These are phyloP conservation scores for Rhyacophila evoluta DNA, from an alignment of 2,888 invertebrate genomes.

Conservation along the genomic window DNA sequence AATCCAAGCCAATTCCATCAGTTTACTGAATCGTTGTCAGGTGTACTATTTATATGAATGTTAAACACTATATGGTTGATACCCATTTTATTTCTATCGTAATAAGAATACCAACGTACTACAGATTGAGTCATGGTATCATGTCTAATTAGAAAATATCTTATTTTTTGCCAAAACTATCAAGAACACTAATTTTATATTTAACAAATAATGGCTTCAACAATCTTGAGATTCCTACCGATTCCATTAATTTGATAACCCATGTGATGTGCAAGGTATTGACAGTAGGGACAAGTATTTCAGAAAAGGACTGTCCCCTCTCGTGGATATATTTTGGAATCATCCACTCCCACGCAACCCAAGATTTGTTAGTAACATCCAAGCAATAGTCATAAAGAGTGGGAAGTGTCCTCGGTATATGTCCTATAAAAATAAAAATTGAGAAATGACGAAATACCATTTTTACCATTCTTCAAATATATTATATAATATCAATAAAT, in stretches of 20 bases:
- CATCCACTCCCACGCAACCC: conserved; percentile 89
- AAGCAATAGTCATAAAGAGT: conserved; percentile 87
- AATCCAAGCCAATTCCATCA: too few relatives aligned
- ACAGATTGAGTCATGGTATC: too few relatives aligned
- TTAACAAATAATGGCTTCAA: too few relatives aligned
- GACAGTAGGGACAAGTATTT: conserved; percentile 90
- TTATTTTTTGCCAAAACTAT: too few relatives aligned
- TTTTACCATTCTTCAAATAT: background rate
- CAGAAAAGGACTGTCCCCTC: conserved; percentile 76
- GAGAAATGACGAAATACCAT: background rate
- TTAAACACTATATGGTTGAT: too few relatives aligned
- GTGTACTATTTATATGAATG: too few relatives aligned
- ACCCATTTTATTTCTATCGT: too few relatives aligned
- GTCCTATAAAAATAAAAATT: conserved; percentile 64
- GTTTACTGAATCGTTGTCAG: too few relatives aligned
- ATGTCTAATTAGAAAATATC: too few relatives aligned
- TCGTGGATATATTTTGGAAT: conserved; percentile 84
- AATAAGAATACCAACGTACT: too few relatives aligned
- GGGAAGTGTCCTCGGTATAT: conserved; percentile 78
- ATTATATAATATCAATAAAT: background rate
- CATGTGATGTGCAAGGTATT: conserved; percentile 87
- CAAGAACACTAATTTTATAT: too few relatives aligned
- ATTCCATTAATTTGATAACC: conserved; percentile 82
- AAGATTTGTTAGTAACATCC: conserved; percentile 74
- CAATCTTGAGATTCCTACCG: conserved; percentile 72